These are phyloP conservation scores for Drosophila kuntzei DNA, from an alignment of 2,888 invertebrate genomes.

Conservation along the genomic window DNA sequence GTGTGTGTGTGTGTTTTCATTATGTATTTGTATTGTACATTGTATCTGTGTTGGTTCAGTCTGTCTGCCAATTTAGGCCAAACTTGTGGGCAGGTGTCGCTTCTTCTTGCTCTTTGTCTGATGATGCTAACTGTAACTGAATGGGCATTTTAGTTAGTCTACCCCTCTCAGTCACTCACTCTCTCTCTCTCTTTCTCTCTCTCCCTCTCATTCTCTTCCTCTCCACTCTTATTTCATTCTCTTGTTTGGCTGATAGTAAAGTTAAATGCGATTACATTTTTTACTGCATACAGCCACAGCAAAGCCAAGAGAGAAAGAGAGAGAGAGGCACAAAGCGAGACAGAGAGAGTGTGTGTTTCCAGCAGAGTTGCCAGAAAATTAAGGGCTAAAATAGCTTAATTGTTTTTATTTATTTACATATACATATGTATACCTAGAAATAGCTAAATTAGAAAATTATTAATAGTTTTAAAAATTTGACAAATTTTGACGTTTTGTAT, in stretches of 20 bases:
- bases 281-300: constrained; percentile 58
- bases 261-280: constrained; percentile 74
- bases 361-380: neutral
- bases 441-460: too few relatives aligned
- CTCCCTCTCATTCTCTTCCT: neutral
- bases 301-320: neutral
- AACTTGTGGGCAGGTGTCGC: constrained; percentile 58
- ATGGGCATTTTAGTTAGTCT: constrained; percentile 25
- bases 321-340: neutral
- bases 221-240: neutral
- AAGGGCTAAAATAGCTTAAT: neutral
- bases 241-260: constrained; percentile 35
- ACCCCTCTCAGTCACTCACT: neutral
- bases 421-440: too few relatives aligned
- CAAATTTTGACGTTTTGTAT: too few relatives aligned
- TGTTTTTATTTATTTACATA: too few relatives aligned
- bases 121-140: constrained; percentile 37
- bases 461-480: too few relatives aligned
- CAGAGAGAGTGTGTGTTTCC: neutral
- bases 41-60: constrained; percentile 30
- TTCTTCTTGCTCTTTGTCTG: constrained; percentile 15
- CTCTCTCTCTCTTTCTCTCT: constrained; percentile 1
- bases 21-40: constrained; percentile 53
- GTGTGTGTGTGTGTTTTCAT: constrained; percentile 39
- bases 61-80: constrained; percentile 57